Evolutionary conservation across 2,113 vertebrate species (phyloP).

Genomic region (Perccottus glenii): DNA sequence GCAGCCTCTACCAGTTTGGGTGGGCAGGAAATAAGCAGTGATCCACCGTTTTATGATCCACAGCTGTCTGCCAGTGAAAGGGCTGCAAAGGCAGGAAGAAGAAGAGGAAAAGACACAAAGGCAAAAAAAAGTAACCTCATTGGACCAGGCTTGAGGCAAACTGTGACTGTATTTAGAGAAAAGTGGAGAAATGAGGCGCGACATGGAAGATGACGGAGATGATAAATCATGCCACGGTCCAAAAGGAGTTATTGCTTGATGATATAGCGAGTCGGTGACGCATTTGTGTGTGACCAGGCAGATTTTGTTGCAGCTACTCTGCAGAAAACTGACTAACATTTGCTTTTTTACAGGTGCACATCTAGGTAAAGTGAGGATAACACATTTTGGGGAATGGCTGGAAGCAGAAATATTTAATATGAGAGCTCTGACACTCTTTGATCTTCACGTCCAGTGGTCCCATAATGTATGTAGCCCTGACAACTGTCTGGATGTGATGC

Average conservation of each 20-base stretch:
- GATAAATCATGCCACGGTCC: constrained; percentile 60
- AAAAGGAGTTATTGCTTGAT: constrained; percentile 44
- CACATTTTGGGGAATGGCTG: constrained; percentile 46
- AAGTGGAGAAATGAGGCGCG: constrained; percentile 62
- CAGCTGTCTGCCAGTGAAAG: constrained; percentile 56
- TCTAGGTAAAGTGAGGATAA: constrained; percentile 45
- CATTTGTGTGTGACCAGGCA: constrained; percentile 60
- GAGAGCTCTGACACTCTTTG: neutral
- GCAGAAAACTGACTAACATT: constrained; percentile 28
- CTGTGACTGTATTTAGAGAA: constrained; percentile 51
- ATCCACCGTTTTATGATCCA: constrained; percentile 67
- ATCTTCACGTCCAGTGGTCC: neutral
- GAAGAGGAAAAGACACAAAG: constrained; percentile 10
- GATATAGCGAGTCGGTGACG: constrained; percentile 46
- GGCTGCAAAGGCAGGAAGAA: constrained; percentile 26
- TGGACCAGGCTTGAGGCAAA: constrained; percentile 36
- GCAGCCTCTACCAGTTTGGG: constrained; percentile 48
- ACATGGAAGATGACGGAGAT: constrained; percentile 48
- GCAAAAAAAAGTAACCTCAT: constrained; percentile 31
- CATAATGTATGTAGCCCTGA: too few relatives aligned
- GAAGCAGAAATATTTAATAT: constrained; percentile 1
- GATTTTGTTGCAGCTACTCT: constrained; percentile 37
- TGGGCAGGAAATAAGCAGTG: constrained; percentile 70
- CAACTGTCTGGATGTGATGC: neutral
- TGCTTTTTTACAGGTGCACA: constrained; percentile 48